Conservation (phyloP, 2,888 invertebrate species). For the Drosophila infuscata region DNA sequence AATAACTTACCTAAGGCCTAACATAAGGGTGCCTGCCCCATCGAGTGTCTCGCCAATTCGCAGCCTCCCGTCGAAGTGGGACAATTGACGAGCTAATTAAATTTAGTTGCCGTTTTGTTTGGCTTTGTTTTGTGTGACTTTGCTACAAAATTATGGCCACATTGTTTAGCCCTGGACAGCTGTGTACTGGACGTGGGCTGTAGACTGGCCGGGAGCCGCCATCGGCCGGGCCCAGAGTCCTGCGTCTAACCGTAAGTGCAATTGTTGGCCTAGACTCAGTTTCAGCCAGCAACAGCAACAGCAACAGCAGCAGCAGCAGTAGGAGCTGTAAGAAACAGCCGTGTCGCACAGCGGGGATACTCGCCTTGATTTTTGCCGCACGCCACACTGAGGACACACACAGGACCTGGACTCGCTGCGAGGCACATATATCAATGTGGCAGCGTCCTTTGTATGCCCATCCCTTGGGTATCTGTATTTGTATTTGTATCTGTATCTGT, state of each 20-base stretch:
- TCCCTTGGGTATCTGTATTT: conserved; percentile 51
- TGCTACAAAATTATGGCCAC: conserved; percentile 67
- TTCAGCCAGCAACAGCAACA: conserved; percentile 8
- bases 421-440: conserved; percentile 64
- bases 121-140: conserved; percentile 37
- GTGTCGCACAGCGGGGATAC: conserved; percentile 69
- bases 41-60: background rate
- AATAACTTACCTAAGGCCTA: conserved; percentile 31
- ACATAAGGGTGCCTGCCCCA: conserved; percentile 16
- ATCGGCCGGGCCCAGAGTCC: conserved; percentile 7
- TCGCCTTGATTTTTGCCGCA: conserved; percentile 76
- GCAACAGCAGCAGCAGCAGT: conserved; percentile 45
- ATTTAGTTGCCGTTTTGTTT: conserved; percentile 55
- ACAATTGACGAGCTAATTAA: conserved; percentile 78
- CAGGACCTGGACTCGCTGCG: conserved; percentile 33
- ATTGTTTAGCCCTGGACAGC: conserved; percentile 68
- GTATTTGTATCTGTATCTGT: conserved; percentile 31
- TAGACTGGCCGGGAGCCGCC: background rate
- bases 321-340: conserved; percentile 64
- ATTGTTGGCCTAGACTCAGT: conserved; percentile 40
- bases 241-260: conserved; percentile 62
- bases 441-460: conserved; percentile 50
- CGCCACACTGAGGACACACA: conserved; percentile 57
- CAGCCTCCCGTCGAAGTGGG: conserved; percentile 26
- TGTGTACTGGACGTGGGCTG: conserved; percentile 41